These are phyloP conservation scores for Patella caerulea DNA, from an alignment of 2,888 invertebrate genomes.

Conservation along the genomic window DNA sequence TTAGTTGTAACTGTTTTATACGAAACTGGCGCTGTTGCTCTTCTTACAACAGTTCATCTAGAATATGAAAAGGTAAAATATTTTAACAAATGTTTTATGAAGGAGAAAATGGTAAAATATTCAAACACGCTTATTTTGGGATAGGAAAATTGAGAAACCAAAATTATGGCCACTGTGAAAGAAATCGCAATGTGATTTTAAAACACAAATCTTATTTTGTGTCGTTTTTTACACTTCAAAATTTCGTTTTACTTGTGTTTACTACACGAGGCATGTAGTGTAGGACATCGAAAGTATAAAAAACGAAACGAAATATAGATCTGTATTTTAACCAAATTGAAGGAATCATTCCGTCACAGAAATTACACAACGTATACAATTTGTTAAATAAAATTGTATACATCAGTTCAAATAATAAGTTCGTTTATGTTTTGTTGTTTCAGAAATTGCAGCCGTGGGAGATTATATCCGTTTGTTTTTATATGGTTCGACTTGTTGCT, in stretches of 20 bases:
- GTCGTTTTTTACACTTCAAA: too few relatives aligned
- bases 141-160: not conserved
- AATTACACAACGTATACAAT: too few relatives aligned
- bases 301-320: too few relatives aligned
- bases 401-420: not conserved
- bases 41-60: conserved; percentile 59
- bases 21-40: conserved; percentile 59
- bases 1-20: conserved; percentile 56
- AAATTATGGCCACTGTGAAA: not conserved
- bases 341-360: not conserved
- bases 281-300: too few relatives aligned
- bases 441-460: conserved; percentile 58
- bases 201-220: too few relatives aligned
- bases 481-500: conserved; percentile 54
- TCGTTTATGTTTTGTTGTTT: conserved; percentile 26
- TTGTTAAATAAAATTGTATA: too few relatives aligned
- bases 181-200: not conserved
- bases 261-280: too few relatives aligned
- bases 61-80: conserved; percentile 53
- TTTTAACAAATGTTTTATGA: not conserved
- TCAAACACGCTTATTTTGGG: not conserved
- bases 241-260: too few relatives aligned
- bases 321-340: not conserved
- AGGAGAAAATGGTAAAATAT: not conserved
- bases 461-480: conserved; percentile 56